Evolutionary conservation across 1,140 invertebrate genomes (phyloP).

Genomic region (Mylabris phalerata): DNA sequence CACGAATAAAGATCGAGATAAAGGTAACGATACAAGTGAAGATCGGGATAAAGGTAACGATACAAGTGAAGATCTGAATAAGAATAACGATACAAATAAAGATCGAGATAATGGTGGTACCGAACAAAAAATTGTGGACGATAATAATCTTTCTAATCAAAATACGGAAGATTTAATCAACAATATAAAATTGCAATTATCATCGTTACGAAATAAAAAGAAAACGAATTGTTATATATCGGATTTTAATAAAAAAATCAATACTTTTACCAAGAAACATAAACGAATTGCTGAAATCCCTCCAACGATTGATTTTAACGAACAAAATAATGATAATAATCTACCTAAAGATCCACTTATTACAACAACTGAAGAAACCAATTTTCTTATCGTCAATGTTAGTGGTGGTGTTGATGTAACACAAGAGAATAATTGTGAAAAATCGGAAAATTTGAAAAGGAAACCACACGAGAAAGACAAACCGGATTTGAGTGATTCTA

Average conservation of each 20-base stretch:
- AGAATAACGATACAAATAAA: no score
- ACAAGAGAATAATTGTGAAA: background rate
- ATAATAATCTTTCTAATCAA: background rate
- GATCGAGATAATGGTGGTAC: no score
- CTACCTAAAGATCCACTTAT: background rate
- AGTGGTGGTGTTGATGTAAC: constrained; percentile 9
- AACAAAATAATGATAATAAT: background rate
- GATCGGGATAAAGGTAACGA: no score
- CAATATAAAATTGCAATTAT: constrained; percentile 27
- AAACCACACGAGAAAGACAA: no score
- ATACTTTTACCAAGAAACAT: constrained; percentile 7
- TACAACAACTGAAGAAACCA: constrained; percentile 4
- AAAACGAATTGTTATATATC: constrained; percentile 11
- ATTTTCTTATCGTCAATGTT: constrained; percentile 16
- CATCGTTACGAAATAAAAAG: constrained; percentile 25
- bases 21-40: no score
- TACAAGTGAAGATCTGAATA: no score
- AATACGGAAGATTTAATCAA: constrained; percentile 25
- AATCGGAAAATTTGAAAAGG: background rate
- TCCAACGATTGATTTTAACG: background rate
- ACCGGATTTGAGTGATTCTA: background rate
- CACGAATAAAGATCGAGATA: no score
- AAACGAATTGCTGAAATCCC: background rate
- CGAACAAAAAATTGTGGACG: background rate
- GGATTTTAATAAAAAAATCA: background rate